Conservation (phyloP, 2,888 invertebrate species). For the Nemoura dubitans region DNA sequence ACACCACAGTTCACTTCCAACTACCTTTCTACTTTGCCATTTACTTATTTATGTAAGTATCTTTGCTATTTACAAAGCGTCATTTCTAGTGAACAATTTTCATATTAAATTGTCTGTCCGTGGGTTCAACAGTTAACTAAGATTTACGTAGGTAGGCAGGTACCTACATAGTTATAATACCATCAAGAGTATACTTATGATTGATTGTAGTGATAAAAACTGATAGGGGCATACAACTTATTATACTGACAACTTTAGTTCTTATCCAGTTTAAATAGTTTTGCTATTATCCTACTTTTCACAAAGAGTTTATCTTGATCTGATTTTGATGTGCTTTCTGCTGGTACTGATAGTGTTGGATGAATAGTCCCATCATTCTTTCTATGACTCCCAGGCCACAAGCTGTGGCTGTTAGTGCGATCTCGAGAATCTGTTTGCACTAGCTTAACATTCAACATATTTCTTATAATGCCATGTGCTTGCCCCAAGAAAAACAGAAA, state of each 20-base stretch:
- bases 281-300: not conserved
- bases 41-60: no score
- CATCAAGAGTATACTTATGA: not conserved
- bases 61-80: no score
- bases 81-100: no score
- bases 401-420: not conserved
- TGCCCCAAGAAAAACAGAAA: conserved; percentile 53
- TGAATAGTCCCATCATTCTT: conserved; percentile 32
- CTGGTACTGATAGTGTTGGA: not conserved
- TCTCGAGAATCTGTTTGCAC: conserved; percentile 27
- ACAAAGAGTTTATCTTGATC: conserved; percentile 23
- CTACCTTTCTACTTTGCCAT: no score
- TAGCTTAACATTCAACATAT: conserved; percentile 53
- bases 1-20: no score
- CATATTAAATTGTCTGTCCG: no score
- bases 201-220: not conserved
- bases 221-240: not conserved
- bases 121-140: no score
- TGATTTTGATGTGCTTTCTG: not conserved
- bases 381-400: conserved; percentile 15
- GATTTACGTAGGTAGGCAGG: not conserved
- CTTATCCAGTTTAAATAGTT: not conserved
- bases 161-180: no score
- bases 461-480: conserved; percentile 53
- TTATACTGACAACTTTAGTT: not conserved